A percentile compares a stretch with the other conserved stretches of the same genome.
phyloP scores from a whole-genome alignment of 1,140 invertebrate genomes.

The Zelostemma sp. region DNA sequence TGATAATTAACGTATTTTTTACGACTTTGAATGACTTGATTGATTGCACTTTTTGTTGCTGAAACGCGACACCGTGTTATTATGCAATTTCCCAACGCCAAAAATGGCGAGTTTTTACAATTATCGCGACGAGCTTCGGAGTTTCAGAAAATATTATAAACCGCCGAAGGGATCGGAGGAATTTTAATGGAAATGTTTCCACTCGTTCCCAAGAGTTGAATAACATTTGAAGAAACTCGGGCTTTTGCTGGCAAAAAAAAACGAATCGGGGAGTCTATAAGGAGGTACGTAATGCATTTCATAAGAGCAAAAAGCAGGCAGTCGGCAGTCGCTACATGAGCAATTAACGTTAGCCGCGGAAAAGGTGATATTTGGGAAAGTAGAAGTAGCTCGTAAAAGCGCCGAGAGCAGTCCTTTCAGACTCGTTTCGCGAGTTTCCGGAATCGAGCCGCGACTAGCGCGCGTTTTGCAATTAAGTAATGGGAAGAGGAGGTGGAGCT shows the following conservation, averaged over 20 bases:
- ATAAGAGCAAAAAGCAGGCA: background rate
- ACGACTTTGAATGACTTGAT: too few relatives aligned
- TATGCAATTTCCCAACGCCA: too few relatives aligned
- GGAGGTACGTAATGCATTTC: background rate
- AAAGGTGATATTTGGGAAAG: slow-evolving; percentile 31
- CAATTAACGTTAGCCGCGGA: slow-evolving; percentile 9
- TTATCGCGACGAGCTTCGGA: too few relatives aligned
- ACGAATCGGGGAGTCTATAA: background rate
- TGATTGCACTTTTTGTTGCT: too few relatives aligned
- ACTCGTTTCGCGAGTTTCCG: slow-evolving; percentile 24
- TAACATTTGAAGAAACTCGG: background rate
- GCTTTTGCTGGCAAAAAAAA: background rate
- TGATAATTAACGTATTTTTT: too few relatives aligned
- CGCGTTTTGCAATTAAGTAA: slow-evolving; percentile 26
- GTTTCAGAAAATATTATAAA: too few relatives aligned
- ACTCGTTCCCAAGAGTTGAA: background rate
- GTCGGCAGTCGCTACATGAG: background rate
- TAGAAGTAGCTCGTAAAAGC: slow-evolving; percentile 35
- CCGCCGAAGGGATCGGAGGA: too few relatives aligned
- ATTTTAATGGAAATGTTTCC: background rate
- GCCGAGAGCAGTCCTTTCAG: slow-evolving; percentile 5
- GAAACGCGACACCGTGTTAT: too few relatives aligned
- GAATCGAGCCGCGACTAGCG: slow-evolving; percentile 23
- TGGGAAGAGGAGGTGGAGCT: slow-evolving; percentile 1
- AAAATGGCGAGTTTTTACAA: too few relatives aligned